A percentile compares a stretch with the other conserved stretches of the same genome.
Evolutionary conservation across 2,113 vertebrate species (phyloP).

Genomic region (Myotis davidii): DNA sequence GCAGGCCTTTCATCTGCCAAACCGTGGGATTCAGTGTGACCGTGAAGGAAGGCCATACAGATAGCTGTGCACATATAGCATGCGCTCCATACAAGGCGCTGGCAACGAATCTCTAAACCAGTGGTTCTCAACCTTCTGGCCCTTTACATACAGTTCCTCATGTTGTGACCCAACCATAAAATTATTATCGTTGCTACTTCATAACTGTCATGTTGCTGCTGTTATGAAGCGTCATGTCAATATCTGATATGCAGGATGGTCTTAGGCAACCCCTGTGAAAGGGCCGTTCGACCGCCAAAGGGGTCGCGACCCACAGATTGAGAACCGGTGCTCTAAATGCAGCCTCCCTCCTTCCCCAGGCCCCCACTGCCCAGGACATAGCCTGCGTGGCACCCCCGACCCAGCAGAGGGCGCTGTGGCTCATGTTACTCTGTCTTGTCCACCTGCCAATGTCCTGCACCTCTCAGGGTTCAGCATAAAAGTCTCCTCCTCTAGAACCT

Average conservation of each 20-base stretch:
- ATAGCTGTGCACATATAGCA: rapidly evolving
- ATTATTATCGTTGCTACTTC: no score
- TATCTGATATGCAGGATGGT: no score
- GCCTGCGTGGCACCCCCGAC: background rate
- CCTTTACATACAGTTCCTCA: no score
- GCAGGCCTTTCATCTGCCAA: background rate
- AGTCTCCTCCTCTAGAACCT: background rate
- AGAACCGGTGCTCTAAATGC: no score
- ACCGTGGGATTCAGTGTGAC: rapidly evolving
- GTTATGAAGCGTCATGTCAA: no score
- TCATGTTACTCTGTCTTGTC: rapidly evolving
- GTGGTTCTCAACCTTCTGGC: no score
- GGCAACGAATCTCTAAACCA: rapidly evolving
- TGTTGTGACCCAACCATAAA: no score
- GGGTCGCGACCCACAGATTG: no score
- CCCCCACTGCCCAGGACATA: rapidly evolving
- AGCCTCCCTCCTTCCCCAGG: background rate
- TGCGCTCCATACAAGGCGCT: no score
- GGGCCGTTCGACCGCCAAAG: no score
- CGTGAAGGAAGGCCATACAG: background rate
- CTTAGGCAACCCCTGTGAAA: no score
- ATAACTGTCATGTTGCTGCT: no score
- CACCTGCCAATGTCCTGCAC: background rate
- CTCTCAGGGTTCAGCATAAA: background rate
- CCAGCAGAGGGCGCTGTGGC: slow-evolving; percentile 24